Base-by-base conservation (phyloP, 2,113 vertebrate species). In the Lutjanus erythropterus region DNA sequence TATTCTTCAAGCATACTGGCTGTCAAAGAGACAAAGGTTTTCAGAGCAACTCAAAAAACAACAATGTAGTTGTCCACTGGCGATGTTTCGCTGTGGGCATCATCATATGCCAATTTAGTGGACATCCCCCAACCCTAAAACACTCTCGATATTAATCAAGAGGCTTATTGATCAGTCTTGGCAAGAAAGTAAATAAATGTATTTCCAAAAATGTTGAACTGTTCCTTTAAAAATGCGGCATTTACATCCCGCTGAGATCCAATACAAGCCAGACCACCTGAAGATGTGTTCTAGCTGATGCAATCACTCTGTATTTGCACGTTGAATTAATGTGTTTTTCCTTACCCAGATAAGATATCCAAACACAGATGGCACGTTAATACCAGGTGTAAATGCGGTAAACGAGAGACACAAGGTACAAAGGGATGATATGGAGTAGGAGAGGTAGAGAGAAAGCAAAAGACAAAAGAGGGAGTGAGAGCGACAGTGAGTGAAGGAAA, bases 401-500 rank as follows among this genome's bases (percentile, higher is more conserved):
- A 59, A 60, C 56, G 5, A 60, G 41, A 55, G 21, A n/a, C 7
- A 31, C 31, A 56, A 23, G 37, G 21, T 41, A 68, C 15, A 80
- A 53, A 78, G 41, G 56, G 27, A 33, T 25, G 37, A n/a, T 31
- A 21, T 23, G 42, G 61, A 66, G 46, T 59, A 47, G 31, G 21
- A 69, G 69, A 29, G 59, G 75, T n/a, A 44, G 62, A 58, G n/a
- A 35, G 19, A 58, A 46, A 71, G 69, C 21, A 49, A 56, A 62
- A 78, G 41, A 88, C 66, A 77, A 84, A 71, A 62, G n/a, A 42
- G 27, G 15, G 39, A 69, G 39, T 27, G 19, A n/a, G 42, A 70
- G 39, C 69, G 58, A 66, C 31, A 23, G 35, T 42, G 82, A 82
- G 77, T 75, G 77, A 81, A 80, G 53, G 65, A 75, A 86, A 80